phyloP scores from a whole-genome alignment of 2,888 invertebrate genomes.

The Agrochola litura region DNA sequence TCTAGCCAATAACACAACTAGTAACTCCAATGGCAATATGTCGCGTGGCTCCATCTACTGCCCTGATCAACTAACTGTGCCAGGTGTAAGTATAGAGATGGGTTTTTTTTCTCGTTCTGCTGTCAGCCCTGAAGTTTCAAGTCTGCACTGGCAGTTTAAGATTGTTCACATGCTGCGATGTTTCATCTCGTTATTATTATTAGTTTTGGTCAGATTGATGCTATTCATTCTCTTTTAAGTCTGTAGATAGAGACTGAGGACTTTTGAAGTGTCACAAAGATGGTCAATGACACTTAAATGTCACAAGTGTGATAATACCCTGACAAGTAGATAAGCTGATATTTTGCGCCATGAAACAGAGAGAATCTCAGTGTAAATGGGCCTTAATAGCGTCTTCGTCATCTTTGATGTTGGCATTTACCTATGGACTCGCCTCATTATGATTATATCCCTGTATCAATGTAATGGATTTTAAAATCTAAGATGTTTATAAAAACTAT shows the following conservation, averaged over 20 bases:
- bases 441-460: neutral
- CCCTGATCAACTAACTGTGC: constrained; percentile 84
- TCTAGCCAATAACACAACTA: constrained; percentile 90
- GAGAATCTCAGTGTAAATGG: neutral
- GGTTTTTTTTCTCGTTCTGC: no score
- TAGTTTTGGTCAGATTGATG: no score
- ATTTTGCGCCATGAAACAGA: neutral
- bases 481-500: neutral
- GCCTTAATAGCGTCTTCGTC: neutral
- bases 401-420: neutral
- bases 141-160: no score
- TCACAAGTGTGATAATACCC: neutral
- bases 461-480: neutral
- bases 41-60: constrained; percentile 84
- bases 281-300: no score
- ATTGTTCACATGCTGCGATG: no score
- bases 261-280: no score
- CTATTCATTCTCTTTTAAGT: no score
- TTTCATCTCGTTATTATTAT: no score
- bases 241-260: no score
- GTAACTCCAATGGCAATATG: constrained; percentile 78
- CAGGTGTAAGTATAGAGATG: constrained; percentile 78
- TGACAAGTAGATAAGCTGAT: neutral
- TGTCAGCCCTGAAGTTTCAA: no score
- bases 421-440: neutral